phyloP scores from a whole-genome alignment of 2,113 vertebrate species.

The Brachypteracias leptosomus region DNA sequence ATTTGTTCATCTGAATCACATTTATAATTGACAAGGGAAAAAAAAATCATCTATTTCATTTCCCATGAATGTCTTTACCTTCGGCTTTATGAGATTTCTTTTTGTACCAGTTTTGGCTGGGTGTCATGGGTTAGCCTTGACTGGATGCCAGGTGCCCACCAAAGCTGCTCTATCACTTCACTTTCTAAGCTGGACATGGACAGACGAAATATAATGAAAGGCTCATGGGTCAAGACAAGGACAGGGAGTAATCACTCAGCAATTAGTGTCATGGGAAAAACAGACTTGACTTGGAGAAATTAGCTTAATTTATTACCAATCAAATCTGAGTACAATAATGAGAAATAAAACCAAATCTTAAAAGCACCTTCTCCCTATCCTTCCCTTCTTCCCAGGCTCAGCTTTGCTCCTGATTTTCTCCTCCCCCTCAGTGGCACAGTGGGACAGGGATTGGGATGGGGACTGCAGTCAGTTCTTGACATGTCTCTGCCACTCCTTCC shows the following conservation, averaged over 20 bases:
- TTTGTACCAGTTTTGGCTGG: background rate
- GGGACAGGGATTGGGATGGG: background rate
- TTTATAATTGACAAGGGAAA: background rate
- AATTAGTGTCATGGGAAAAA: background rate
- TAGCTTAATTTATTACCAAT: background rate
- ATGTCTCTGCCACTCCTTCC: background rate
- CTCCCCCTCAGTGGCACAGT: background rate
- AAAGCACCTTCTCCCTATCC: background rate
- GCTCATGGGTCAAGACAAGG: fast-evolving
- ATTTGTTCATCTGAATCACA: background rate
- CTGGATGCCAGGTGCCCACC: background rate
- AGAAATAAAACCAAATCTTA: background rate
- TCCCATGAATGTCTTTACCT: background rate
- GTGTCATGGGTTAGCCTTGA: background rate
- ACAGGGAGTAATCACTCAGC: background rate
- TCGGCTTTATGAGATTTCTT: background rate
- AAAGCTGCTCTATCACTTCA: background rate
- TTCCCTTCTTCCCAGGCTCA: background rate
- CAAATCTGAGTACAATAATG: background rate
- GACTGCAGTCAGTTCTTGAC: background rate
- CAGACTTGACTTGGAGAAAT: background rate
- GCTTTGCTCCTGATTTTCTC: background rate
- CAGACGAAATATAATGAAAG: background rate
- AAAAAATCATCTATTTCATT: background rate
- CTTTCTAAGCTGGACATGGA: background rate